Evolutionary conservation across 2,888 invertebrate genomes (phyloP).

Genomic region (Scaptomyza tumidula): DNA sequence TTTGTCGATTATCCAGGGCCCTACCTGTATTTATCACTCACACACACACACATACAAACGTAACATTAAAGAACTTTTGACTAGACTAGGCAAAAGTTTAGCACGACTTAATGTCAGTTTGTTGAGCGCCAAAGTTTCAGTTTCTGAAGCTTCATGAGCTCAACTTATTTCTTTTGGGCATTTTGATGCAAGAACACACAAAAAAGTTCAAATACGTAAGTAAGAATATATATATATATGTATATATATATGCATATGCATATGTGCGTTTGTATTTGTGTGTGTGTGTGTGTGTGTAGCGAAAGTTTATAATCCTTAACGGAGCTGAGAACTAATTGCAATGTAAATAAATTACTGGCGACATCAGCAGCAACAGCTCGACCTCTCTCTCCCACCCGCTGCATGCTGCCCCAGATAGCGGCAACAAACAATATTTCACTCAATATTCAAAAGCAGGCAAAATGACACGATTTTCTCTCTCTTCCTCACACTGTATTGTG

Average conservation of each 20-base stretch:
- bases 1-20: conserved; percentile 5
- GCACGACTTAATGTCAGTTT: conserved; percentile 62
- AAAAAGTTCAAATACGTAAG: background rate
- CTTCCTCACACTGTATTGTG: background rate
- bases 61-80: conserved; percentile 5
- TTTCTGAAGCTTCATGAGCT: conserved; percentile 20
- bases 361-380: conserved; percentile 60
- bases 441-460: conserved; percentile 70
- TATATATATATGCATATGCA: too few relatives aligned
- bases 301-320: conserved; percentile 80
- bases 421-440: conserved; percentile 67
- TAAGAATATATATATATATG: too few relatives aligned
- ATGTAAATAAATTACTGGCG: conserved; percentile 82
- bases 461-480: conserved; percentile 17
- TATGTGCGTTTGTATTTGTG: background rate
- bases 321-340: conserved; percentile 82
- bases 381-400: background rate
- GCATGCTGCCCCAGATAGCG: conserved; percentile 1
- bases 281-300: conserved; percentile 32
- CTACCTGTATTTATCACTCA: conserved; percentile 7
- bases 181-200: conserved; percentile 25
- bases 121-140: conserved; percentile 66
- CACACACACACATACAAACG: conserved; percentile 6
- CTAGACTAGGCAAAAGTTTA: conserved; percentile 26
- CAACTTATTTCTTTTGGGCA: conserved; percentile 25